Base-by-base conservation (phyloP, 2,888 invertebrate species). In the Nemotelus pantherinus region DNA sequence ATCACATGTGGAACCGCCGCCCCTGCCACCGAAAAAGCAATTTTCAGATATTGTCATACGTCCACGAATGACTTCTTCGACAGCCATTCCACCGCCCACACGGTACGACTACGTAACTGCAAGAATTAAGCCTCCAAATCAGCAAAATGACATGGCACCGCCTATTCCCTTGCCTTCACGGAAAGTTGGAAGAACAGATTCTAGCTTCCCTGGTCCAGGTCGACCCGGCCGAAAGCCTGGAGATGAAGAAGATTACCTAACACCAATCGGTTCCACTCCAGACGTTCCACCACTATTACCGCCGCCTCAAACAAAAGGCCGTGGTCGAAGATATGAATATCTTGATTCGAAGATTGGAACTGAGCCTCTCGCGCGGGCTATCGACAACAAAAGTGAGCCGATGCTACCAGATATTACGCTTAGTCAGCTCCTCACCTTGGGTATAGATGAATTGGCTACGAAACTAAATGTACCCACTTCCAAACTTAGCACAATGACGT, bases 401-500 rank as follows among this genome's bases (percentile, higher is more conserved):
- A 82, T 85, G 25, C 83, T 85, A 58, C 86, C 86, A 50, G 94
- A 95, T 85, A 94, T 95, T 81, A 95, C 95, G 1, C 89, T 95
- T 78, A 93, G 92, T 82, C 95, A 96, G 85, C 89, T 96, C 78
- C 92, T 95, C 48, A 93, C 94, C 2, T 91, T 94, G 83, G 93
- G 93, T 81, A 91, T 96, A 84, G 93, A 93, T 81, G 95, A 96
- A 80, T 87, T 96, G 77, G 94, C 96, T 0, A 84, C 88, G 39
- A 93, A 93, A 88, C 89, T 91, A 78, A 92, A 93, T 81, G 94
- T 96, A 83, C 94, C 95, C 0, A 90, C 93, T 0, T 90, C 91
- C 70, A 93, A 94, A 78, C 87, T 96, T 67, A 94, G 94, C 74
- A 94, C 93, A 77, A 93, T 96, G 93, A 96, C 96, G 0, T 88